These are phyloP conservation scores for Tachina fera DNA, from an alignment of 2,888 invertebrate species.

Conservation along the genomic window DNA sequence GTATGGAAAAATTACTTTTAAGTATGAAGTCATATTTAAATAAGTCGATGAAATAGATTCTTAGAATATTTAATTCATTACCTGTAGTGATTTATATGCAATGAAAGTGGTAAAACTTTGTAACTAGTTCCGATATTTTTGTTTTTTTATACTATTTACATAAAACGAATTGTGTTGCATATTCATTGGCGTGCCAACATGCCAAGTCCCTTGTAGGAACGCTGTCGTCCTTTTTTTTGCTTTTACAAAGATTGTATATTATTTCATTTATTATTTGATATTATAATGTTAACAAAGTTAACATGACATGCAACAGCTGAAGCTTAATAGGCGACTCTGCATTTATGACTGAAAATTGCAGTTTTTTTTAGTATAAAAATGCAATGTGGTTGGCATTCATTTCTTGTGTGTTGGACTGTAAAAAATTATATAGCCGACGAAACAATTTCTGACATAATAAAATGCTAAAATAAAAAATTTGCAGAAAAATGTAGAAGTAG, in stretches of 20 bases:
- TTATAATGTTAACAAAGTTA: slow-evolving; percentile 67
- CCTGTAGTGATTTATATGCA: too few species aligned
- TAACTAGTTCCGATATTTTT: too few species aligned
- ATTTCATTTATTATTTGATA: slow-evolving; percentile 58
- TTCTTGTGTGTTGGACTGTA: background rate
- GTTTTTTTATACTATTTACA: background rate
- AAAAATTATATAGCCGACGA: slow-evolving; percentile 44
- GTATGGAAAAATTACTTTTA: too few species aligned
- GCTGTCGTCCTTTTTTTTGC: slow-evolving; percentile 31
- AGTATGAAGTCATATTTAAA: too few species aligned
- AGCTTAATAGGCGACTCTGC: slow-evolving; percentile 68
- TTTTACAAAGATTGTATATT: slow-evolving; percentile 31
- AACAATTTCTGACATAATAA: slow-evolving; percentile 12
- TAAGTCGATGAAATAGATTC: too few species aligned
- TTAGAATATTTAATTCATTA: too few species aligned
- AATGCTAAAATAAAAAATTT: slow-evolving; percentile 4
- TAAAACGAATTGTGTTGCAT: slow-evolving; percentile 62
- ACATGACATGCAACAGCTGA: slow-evolving; percentile 69
- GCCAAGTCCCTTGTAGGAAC: slow-evolving; percentile 19
- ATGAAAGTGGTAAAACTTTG: too few species aligned
- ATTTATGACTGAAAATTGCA: slow-evolving; percentile 66
- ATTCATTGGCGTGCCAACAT: slow-evolving; percentile 65
- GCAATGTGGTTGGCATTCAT: slow-evolving; percentile 8
- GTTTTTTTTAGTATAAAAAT: slow-evolving; percentile 37
- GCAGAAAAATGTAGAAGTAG: background rate